Evolutionary conservation across 2,888 invertebrate species (phyloP), one percentile per base, ranked within the genome.

Genomic region (Eupeodes latifasciatus): DNA sequence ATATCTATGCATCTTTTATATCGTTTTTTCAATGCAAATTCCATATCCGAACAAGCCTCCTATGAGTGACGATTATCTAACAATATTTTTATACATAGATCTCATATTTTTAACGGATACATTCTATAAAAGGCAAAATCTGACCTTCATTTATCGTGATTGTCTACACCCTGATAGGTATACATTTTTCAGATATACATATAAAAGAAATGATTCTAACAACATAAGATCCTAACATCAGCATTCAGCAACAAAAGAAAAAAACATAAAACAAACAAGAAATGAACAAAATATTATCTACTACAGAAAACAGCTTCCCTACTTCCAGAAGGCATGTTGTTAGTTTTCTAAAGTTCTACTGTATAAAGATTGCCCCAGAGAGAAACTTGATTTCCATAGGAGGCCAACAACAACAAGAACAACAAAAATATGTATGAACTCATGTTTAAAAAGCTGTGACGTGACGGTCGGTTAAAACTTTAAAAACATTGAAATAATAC

Each of bases 61-160:
- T 7, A 40, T 5, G 9, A 40, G 40, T 40, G 40, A 9, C 61
- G 76, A 77, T 78, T 87, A 81, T 85, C 77, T 62, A 74, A 81
- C 79, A 7, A 5, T 40, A 40, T 40, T 9, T 2, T 51, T 34
- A 2, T 57, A 51, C 16, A 9, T 66, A 6, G 34, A 81, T 72
- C 88, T 88, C 16, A 9, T 66, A 6, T 34, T 78, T 72, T 85
- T 88, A 88, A 88, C 88, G 88, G 88, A 78, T 85, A 40, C 64
- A 59, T 67, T 47, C 88, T 78, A 64, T 81, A 88, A 81, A 85
- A 64, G 85, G 81, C 78, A 66, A 69, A 62, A 72, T 75, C 69
- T 85, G 88, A 88, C 88, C 88, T 88, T 88, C 88, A 88, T 88
- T 85, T 69, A 55, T 78, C 80, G 80, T 78, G 80, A 76, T 87